Conservation (phyloP, 2,113 vertebrate genomes). For the Catagonus wagneri region DNA sequence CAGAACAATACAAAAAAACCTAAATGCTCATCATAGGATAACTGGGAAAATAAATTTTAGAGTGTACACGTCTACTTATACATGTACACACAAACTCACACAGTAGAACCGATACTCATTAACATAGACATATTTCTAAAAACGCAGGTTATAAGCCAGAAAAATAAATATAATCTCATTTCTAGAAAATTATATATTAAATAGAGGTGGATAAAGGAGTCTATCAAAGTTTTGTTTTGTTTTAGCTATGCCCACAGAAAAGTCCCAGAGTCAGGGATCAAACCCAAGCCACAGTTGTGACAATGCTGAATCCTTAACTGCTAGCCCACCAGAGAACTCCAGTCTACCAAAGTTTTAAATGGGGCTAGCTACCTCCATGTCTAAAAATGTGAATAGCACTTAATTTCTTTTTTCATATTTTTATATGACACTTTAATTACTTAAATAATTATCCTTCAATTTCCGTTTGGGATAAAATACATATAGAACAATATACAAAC, state of each 20-base stretch:
- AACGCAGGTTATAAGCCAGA: slow-evolving; percentile 32
- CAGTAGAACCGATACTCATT: not conserved
- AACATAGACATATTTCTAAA: not conserved
- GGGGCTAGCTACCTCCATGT: not conserved
- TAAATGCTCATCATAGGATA: not conserved
- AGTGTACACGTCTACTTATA: not conserved
- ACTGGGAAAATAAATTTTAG: slow-evolving; percentile 45
- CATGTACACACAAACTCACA: not conserved
- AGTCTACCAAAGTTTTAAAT: not conserved
- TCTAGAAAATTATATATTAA: not conserved
- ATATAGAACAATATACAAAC: not conserved
- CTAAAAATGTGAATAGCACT: not conserved
- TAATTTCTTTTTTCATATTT: not conserved
- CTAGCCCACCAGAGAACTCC: too few species aligned
- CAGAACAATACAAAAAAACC: too few species aligned
- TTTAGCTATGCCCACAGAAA: too few species aligned
- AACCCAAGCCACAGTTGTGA: too few species aligned
- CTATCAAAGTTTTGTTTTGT: not conserved
- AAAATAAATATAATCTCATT: slow-evolving; percentile 4
- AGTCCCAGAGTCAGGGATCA: too few species aligned
- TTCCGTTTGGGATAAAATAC: not conserved
- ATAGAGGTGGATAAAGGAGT: not conserved
- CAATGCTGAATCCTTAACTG: too few species aligned
- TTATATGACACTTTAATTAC: slow-evolving; percentile 13
- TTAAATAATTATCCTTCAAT: slow-evolving; percentile 7